Base-by-base conservation (phyloP, 1,140 invertebrate species). In the Uloborus diversus region DNA sequence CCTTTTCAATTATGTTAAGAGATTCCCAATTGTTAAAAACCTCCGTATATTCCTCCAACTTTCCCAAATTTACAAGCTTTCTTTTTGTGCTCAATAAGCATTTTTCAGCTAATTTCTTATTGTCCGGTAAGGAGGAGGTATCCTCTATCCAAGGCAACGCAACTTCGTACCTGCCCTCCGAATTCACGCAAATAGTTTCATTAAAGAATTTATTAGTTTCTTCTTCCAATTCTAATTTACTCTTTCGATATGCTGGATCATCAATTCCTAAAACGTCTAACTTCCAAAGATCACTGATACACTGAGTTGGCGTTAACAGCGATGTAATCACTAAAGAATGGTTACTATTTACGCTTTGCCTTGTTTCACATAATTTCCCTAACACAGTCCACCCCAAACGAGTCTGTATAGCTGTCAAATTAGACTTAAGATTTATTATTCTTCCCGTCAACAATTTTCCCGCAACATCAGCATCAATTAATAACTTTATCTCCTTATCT, bases 141-240 rank as follows among this genome's bases (percentile, higher is more conserved):
- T 68, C 35, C 11, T 4, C 3, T 13, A 49, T 42, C 64, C 37
- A 49, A 3, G 37, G 64, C 20, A 49, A 47, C 4, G 64, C 35
- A 3, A 68, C 42, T 47, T 68, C 64, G 27, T 47, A 68, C 27
- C 64, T 68, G 25, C 64, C 64, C 13, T 47, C 64, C 4, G 42
- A 68, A 68, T 68, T 51, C 11, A 49, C 23, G 3, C 13, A 3
- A 68, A 49, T 4, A 27, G 64, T 68, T 5, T 49, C 27, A 14
- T 68, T 27, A 30, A 68, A 68, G 28, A 49, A 32, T 28, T 28
- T 68, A 9, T 30, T 7, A 7, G 35, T 51, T 4, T 68, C 64
- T 27, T 68, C 64, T 25, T 68, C 4, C 14, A 68, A 47, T 23
- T 68, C 2, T 25, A 42, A 9, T 68, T 68, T 68, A 11, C 25